Base-by-base conservation (phyloP, 2,797 vertebrate genomes). In the Chelmon rostratus region DNA sequence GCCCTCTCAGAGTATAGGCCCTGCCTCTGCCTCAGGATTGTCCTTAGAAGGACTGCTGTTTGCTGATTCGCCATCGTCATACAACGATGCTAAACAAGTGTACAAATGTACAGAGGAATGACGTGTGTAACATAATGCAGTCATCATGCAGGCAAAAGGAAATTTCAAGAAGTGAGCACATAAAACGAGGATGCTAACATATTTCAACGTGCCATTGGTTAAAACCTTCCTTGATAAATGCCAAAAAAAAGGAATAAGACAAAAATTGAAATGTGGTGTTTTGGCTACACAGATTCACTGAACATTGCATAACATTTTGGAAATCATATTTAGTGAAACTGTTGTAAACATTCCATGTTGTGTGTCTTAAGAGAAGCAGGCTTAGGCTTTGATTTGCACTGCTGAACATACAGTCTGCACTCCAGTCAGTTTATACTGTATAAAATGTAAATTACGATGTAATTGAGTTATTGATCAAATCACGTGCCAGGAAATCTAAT, bases 321-420 rank as follows among this genome's bases (percentile, higher is more conserved):
- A 84, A 93, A 92, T 79, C 44, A 49, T 83, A 96, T 93, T 89
- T 88, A 73, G 85, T 93, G 91, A 88, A 94, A 92, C 83, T 72
- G 89, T 94, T 92, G 93, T 89, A 93, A 97, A 97, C 97, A 97
- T 98, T 98, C 96, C 97, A 96, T 87, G 92, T 80, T 86, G 81
- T 93, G 91, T 93, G 93, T 92, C 84, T 92, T 93, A 88, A 93
- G 89, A 49, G 83, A 90, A 91, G 93, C 95, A 96, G 95, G 91
- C 94, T 93, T 86, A 92, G 93, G 95, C 95, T 96, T 96, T 94
- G 91, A 95, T 96, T 98, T 98, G 97, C 97, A 98, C 96, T 97
- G 97, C 96, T 95, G 89, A 96, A 95, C 94, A 93, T 84, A 88
- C 57, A 76, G 84, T 64, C 69, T 82, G 72, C 94, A 91, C 92